Percentiles rank a stretch among this genome's conserved stretches.
These are phyloP conservation scores for Bryconaethiops microstoma DNA, from an alignment of 2,797 vertebrate species.

Conservation along the genomic window DNA sequence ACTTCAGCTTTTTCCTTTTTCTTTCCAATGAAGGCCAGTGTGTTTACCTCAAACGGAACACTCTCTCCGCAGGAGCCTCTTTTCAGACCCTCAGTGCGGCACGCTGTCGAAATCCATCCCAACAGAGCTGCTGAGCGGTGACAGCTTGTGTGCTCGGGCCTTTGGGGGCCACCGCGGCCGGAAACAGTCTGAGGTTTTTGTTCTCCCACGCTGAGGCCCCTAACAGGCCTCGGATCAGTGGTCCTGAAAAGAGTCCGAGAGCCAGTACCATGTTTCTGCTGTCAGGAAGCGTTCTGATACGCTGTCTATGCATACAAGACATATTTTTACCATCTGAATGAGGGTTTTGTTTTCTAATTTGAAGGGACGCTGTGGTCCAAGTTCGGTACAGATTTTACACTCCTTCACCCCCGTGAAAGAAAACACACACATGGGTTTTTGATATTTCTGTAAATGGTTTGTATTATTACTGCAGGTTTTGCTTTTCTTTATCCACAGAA, in stretches of 20 bases:
- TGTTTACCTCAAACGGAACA: background rate
- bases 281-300: conserved; percentile 52
- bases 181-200: conserved; percentile 40
- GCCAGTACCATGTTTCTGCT: conserved; percentile 65
- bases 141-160: conserved; percentile 39
- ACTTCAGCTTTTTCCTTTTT: background rate
- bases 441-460: background rate
- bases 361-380: conserved; percentile 35
- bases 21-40: background rate
- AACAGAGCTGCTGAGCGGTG: conserved; percentile 10
- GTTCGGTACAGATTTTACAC: conserved; percentile 10
- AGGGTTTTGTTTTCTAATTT: conserved; percentile 43
- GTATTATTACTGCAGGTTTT: too few relatives aligned
- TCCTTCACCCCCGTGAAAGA: background rate
- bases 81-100: background rate
- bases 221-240: conserved; percentile 78
- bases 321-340: conserved; percentile 53
- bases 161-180: conserved; percentile 7
- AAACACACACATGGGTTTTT: background rate
- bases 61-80: background rate
- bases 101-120: conserved; percentile 10
- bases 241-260: conserved; percentile 69
- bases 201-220: conserved; percentile 50
- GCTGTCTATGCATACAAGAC: conserved; percentile 38
- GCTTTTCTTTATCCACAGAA: too few relatives aligned